Evolutionary conservation across 2,113 vertebrate genomes (phyloP).

Genomic region (Amphilophus citrinellus): DNA sequence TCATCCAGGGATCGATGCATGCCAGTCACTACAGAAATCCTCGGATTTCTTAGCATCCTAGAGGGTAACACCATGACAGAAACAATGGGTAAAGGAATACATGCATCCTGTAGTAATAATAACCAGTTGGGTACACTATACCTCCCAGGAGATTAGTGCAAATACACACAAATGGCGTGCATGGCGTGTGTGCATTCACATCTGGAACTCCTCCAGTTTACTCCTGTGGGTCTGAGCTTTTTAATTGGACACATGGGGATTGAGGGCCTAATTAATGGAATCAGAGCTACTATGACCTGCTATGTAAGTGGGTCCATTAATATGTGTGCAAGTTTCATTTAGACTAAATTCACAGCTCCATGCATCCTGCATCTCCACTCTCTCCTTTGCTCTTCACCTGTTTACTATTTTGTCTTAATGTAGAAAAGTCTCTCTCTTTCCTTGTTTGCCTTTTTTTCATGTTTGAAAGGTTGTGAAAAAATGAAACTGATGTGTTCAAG

Average conservation of each 20-base stretch:
- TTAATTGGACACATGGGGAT: constrained; percentile 65
- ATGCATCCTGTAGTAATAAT: neutral
- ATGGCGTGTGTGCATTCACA: constrained; percentile 6
- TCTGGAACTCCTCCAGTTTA: neutral
- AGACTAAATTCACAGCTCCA: neutral
- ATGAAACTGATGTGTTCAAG: neutral
- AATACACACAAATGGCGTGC: neutral
- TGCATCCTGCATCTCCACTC: neutral
- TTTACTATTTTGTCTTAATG: neutral
- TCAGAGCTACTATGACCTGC: constrained; percentile 12
- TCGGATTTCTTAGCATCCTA: neutral
- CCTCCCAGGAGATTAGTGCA: neutral
- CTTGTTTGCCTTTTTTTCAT: neutral
- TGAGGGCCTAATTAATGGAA: constrained; percentile 52
- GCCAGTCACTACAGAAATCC: constrained; percentile 51
- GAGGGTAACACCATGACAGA: constrained; percentile 18
- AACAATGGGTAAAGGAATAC: neutral
- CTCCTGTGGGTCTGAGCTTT: constrained; percentile 25
- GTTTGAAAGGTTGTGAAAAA: neutral
- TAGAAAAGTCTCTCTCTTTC: neutral
- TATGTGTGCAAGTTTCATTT: constrained; percentile 13
- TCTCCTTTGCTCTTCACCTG: neutral
- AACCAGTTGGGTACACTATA: neutral
- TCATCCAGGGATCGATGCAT: constrained; percentile 21
- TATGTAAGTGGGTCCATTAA: constrained; percentile 33